Conservation (phyloP, 2,888 invertebrate species). For the Heteropelma amictum region DNA sequence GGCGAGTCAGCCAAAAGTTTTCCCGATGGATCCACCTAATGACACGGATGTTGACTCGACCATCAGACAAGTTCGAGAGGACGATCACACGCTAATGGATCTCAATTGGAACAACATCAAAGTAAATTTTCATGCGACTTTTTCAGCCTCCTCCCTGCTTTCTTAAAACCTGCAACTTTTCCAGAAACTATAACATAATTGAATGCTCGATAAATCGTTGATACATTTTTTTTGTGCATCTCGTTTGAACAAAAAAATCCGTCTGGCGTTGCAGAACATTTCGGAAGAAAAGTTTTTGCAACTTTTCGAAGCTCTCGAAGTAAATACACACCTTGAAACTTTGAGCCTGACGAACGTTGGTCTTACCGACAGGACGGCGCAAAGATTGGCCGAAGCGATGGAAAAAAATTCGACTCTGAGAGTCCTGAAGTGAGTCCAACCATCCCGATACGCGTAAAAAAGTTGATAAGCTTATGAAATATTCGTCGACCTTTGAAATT, state of each 20-base stretch:
- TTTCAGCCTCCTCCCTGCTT: too few relatives aligned
- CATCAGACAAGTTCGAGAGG: conserved; percentile 92
- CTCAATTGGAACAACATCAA: conserved; percentile 99
- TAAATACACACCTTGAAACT: conserved; percentile 94
- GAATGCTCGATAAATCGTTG: too few relatives aligned
- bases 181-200: too few relatives aligned
- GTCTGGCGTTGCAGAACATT: conserved; percentile 86
- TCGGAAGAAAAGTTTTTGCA: conserved; percentile 96
- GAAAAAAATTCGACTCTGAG: conserved; percentile 88
- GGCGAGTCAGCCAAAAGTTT: conserved; percentile 93
- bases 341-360: conserved; percentile 96
- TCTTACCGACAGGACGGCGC: conserved; percentile 92
- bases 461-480: too few relatives aligned
- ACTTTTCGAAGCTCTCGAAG: conserved; percentile 91
- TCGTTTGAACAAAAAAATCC: too few relatives aligned
- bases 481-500: background rate
- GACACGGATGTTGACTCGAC: conserved; percentile 96
- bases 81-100: conserved; percentile 91
- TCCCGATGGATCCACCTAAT: conserved; percentile 97
- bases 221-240: too few relatives aligned
- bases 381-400: conserved; percentile 89
- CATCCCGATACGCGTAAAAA: background rate
- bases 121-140: too few relatives aligned
- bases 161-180: too few relatives aligned
- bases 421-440: conserved; percentile 84